Evolutionary conservation across 1,140 invertebrate genomes (phyloP), one percentile per base, ranked within the genome.

Genomic region (Zaprionus gabonicus): DNA sequence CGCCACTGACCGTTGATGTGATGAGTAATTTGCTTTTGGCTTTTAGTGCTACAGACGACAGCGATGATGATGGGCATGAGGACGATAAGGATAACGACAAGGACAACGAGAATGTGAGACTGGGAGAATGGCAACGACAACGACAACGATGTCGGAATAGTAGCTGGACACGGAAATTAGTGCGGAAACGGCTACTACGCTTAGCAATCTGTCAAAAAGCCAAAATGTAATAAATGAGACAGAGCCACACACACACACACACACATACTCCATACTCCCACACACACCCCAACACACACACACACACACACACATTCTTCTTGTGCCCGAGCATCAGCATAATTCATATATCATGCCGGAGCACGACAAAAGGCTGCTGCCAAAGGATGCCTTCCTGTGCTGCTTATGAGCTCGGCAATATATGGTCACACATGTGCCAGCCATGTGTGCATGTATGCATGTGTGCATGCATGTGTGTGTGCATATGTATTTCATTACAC

Each of bases 21-120:
- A 88, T 88, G 84, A 88, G 84, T 88, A 88, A 88, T 88, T 88
- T 90, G 85, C 84, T 81, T 88, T 88, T 90, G 85, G 81, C 84
- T 88, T 84, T 87, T 87, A 87, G 83, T 88, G 70, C 56, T 55
- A 49, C 34, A 49, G 71, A 73, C 57, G 59, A 70, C 59, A 53
- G 58, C 3, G 41, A 51, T 25, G 31, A 31, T 27, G 41, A 67
- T 15, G 34, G 46, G n/a, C 15, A 38, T 57, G 36, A 63, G 34
- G n/a, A 13, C 6, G 58, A 56, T 70, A 59, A 36, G 63, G 13
- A 58, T 36, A 38, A 28, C 51, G 25, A 64, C 23, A 56, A 53
- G 51, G 46, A 65, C 31, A 34, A 34, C 31, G 31, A 9, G 27
- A 60, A 20, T 20, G 53, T 41, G 20, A 51, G 46, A 17, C 23